Percentiles rank a stretch among this genome's conserved stretches.
phyloP scores from a whole-genome alignment of 30 jellyfish, hydroid and myxozoan species.

The Hydractinia echinata region DNA sequence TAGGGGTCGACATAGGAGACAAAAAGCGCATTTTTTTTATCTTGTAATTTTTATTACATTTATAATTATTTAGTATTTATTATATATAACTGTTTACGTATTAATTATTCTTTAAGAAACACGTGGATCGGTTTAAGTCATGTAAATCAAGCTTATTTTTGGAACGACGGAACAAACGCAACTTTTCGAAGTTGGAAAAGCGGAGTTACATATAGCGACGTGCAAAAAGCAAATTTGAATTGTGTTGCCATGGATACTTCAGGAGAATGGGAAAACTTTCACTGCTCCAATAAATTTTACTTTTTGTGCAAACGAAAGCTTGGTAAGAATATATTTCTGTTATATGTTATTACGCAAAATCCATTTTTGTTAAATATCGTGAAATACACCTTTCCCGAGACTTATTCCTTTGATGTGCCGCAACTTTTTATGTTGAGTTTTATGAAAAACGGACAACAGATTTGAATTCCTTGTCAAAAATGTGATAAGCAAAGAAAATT shows the following conservation, averaged over 20 bases:
- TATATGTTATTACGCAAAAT: neutral
- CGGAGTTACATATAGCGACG: slow-evolving; percentile 63
- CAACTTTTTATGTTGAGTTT: too few relatives aligned
- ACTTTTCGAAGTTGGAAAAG: slow-evolving; percentile 66
- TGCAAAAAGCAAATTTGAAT: slow-evolving; percentile 67
- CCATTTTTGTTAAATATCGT: neutral
- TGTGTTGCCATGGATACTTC: slow-evolving; percentile 83
- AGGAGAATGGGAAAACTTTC: slow-evolving; percentile 77
- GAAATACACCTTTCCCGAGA: too few relatives aligned
- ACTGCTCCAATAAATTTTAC: slow-evolving; percentile 54
- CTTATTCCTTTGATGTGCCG: too few relatives aligned
- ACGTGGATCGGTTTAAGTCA: slow-evolving; percentile 92
- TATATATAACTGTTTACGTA: too few relatives aligned
- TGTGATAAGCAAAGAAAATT: too few relatives aligned
- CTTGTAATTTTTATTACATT: too few relatives aligned
- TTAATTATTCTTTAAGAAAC: slow-evolving; percentile 31
- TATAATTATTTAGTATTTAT: too few relatives aligned
- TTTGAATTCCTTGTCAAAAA: too few relatives aligned
- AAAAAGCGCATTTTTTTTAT: too few relatives aligned
- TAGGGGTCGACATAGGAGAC: too few relatives aligned
- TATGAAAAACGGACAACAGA: too few relatives aligned
- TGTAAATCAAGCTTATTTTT: slow-evolving; percentile 49
- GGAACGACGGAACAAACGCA: slow-evolving; percentile 65
- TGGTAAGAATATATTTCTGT: slow-evolving; percentile 36
- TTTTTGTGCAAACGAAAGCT: slow-evolving; percentile 73